These are phyloP conservation scores for Desmophyllum pertusum DNA, from an alignment of 92 coral and sea anemone species.

Conservation along the genomic window DNA sequence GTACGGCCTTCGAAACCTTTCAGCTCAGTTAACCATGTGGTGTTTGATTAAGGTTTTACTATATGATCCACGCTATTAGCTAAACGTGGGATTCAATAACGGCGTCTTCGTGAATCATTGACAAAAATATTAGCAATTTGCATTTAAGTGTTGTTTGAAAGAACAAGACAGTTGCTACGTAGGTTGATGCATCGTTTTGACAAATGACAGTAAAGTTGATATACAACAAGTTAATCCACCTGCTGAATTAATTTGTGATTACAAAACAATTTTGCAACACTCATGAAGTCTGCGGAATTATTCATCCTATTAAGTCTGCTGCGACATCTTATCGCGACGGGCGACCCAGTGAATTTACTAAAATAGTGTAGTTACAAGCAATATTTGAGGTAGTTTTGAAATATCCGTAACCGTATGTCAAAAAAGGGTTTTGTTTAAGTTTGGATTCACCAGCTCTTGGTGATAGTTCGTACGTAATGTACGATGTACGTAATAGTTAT, in stretches of 20 bases:
- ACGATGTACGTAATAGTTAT: too few species aligned
- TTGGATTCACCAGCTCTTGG: too few species aligned
- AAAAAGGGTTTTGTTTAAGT: too few species aligned
- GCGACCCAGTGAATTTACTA: neutral
- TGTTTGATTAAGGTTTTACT: neutral
- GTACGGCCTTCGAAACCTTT: neutral
- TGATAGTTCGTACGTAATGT: too few species aligned
- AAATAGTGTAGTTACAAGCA: neutral
- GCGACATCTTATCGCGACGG: neutral
- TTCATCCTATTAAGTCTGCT: neutral
- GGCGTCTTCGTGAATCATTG: neutral
- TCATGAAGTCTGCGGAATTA: neutral
- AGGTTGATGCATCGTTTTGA: neutral
- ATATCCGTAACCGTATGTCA: too few species aligned
- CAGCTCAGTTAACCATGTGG: neutral
- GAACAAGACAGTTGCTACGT: neutral
- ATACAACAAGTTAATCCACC: neutral
- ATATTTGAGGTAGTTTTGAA: too few species aligned
- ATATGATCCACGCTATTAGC: neutral
- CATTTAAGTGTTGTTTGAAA: neutral
- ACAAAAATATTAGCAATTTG: neutral
- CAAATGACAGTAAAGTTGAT: neutral
- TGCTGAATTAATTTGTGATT: neutral
- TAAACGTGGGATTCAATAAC: neutral
- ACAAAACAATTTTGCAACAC: neutral